Evolutionary conservation across 2,113 vertebrate species (phyloP), one percentile per base, ranked within the genome.

Genomic region (Campylorhamphus procurvoides): DNA sequence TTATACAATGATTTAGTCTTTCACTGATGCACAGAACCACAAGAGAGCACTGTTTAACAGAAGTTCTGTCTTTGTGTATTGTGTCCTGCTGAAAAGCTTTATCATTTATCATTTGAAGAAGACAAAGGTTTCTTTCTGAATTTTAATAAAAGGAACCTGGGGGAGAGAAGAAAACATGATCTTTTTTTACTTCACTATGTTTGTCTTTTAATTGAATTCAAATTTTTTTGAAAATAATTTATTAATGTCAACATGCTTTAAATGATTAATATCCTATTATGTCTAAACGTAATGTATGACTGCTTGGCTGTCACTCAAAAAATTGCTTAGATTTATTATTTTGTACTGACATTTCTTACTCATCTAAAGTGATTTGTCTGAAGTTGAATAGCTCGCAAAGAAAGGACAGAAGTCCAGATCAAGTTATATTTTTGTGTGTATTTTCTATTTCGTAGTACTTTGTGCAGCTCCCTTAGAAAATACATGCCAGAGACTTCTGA

Each of bases 41-140:
- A 97, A 98, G 98, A 98, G 98, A 97, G 98, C 95, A 95, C 97
- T 98, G 97, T 98, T 97, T 96, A 97, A 97, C 93, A 98, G 91
- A 97, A 92, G 42, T 97, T 97, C 63, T 94, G 84, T 37, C 69
- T 95, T 97, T 78, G 77, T 90, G 50, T 87, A 79, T 96, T 95
- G 55, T 74, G 50, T 91, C 68, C 81, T 90, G 84, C 87, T 84
- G 31, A 62, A 93, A 94, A 37, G 68, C 81, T 89, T 81, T 84
- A 47, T 75, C 37, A n/a, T 39, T 94, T 81, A 42, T 56, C 47
- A 50, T 56, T 94, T 87, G 71, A 87, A 92, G 67, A 92, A 73
- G 62, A 94, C 64, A 96, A 91, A 92, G 79, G 20, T 87, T 96
- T 91, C 33, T 81, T 85, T 79, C 37, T 90, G 29, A 90, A 82